Evolutionary conservation across 2,797 vertebrate species (phyloP).

Genomic region (Syngnathus acus): DNA sequence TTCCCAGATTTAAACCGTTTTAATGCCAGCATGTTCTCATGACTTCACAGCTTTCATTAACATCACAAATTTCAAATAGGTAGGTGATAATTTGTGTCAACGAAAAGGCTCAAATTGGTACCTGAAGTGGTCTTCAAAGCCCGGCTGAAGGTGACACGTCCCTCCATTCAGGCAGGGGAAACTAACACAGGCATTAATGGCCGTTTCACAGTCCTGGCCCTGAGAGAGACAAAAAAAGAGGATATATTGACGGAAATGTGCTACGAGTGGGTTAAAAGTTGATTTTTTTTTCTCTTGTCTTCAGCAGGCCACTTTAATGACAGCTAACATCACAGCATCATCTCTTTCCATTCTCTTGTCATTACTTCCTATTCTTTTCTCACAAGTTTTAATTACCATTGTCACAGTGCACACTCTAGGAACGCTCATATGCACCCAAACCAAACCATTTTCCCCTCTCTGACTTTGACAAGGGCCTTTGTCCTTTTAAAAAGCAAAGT

Average conservation of each 20-base stretch:
- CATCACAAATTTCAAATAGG: too few species aligned
- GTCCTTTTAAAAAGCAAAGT: slow-evolving; percentile 35
- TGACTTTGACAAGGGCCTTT: slow-evolving; percentile 57
- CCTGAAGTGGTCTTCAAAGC: slow-evolving; percentile 85
- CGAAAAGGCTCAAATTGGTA: slow-evolving; percentile 29
- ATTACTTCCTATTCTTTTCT: neutral
- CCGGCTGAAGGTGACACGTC: slow-evolving; percentile 84
- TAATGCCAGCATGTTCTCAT: too few species aligned
- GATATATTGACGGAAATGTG: neutral
- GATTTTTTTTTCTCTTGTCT: neutral
- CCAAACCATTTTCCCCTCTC: slow-evolving; percentile 16
- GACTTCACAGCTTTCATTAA: too few species aligned
- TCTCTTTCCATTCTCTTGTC: neutral
- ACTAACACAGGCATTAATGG: slow-evolving; percentile 89
- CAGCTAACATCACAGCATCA: neutral
- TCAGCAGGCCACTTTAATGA: neutral
- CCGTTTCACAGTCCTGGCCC: slow-evolving; percentile 87
- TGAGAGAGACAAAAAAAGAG: slow-evolving; percentile 39
- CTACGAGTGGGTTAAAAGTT: neutral
- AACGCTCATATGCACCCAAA: slow-evolving; percentile 13
- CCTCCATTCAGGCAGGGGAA: slow-evolving; percentile 87
- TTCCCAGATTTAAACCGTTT: too few species aligned
- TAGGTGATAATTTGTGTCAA: too few species aligned
- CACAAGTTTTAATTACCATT: slow-evolving; percentile 62
- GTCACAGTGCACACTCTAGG: slow-evolving; percentile 31